Conservation (phyloP, 2,797 vertebrate genomes). For the Myioborus miniatus region DNA sequence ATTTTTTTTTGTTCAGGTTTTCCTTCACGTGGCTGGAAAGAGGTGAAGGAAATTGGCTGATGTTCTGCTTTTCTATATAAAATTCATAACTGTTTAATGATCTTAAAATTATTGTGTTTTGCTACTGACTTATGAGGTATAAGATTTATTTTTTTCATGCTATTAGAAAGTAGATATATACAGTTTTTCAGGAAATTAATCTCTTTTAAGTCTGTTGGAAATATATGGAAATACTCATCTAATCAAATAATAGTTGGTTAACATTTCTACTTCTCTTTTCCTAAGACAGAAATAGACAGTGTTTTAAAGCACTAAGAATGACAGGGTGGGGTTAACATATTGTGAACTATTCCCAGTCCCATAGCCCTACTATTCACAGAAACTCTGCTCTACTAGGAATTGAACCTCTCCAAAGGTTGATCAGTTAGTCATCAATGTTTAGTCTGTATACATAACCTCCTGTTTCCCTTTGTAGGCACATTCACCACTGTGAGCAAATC, state of each 20-base stretch:
- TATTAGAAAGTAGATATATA: neutral
- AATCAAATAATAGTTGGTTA: neutral
- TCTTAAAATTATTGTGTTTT: neutral
- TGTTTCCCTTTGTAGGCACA: neutral
- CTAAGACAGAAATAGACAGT: neutral
- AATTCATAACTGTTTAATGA: neutral
- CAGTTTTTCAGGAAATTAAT: neutral
- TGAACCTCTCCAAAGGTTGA: neutral
- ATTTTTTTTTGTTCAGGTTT: neutral
- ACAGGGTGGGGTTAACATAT: neutral
- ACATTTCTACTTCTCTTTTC: neutral
- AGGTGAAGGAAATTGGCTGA: neutral
- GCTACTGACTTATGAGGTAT: neutral
- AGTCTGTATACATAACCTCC: neutral
- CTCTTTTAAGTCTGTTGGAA: neutral
- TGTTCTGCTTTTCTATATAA: neutral
- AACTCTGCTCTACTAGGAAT: neutral
- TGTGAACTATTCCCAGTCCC: neutral
- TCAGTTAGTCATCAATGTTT: neutral
- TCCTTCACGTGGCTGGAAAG: neutral
- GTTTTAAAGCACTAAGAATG: neutral
- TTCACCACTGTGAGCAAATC: neutral
- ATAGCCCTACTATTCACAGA: neutral
- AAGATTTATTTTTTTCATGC: neutral
- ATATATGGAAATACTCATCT: neutral